Conservation (phyloP, 2,797 vertebrate species). For the Microcaecilia unicolor region DNA sequence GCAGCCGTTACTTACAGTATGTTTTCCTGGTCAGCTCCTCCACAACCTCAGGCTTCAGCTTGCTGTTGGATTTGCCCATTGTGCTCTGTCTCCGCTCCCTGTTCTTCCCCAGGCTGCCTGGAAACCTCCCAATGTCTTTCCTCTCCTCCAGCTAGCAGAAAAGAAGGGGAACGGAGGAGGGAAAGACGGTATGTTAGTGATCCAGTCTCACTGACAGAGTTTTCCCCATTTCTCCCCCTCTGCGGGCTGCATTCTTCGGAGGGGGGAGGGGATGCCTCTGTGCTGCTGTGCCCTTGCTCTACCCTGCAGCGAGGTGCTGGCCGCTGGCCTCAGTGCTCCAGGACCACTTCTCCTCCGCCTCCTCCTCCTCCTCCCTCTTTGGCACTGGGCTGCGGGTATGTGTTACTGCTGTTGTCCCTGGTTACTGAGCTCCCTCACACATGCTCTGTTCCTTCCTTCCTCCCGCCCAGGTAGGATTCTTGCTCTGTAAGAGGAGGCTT, state of each 20-base stretch:
- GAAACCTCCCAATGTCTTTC: too few species aligned
- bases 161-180: too few species aligned
- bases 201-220: not conserved
- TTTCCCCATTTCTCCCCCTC: too few species aligned
- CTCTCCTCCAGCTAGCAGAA: too few species aligned
- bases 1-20: conserved; percentile 85
- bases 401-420: conserved; percentile 65
- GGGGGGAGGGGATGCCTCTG: not conserved
- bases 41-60: conserved; percentile 92
- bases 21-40: conserved; percentile 93
- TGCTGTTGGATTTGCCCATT: conserved; percentile 97
- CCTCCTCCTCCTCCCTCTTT: not conserved
- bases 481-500: conserved; percentile 20
- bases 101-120: not conserved
- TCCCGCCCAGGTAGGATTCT: too few species aligned
- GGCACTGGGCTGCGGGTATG: conserved; percentile 24
- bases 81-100: conserved; percentile 27
- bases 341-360: not conserved
- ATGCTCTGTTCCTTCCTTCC: conserved; percentile 51
- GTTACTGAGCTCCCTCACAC: conserved; percentile 64
- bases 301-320: conserved; percentile 16
- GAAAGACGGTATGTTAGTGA: too few species aligned
- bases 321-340: conserved; percentile 3
- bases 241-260: not conserved
- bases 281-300: not conserved